Conservation (phyloP, 1,140 invertebrate genomes). For the Idris sp. region DNA sequence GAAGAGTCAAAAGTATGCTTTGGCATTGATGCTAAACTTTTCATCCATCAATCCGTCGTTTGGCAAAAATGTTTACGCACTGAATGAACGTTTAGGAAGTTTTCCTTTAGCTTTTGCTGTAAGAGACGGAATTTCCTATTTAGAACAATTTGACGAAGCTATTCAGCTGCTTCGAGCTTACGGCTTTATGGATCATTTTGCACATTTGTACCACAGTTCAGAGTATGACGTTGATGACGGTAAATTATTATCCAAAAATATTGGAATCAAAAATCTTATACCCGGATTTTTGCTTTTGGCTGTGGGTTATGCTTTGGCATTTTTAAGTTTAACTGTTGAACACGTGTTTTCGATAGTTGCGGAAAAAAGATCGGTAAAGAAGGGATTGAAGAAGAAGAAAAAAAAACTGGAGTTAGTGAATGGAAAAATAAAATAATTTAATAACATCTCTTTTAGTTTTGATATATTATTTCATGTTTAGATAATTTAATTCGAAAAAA, state of each 20-base stretch:
- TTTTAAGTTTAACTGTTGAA: slow-evolving; percentile 18
- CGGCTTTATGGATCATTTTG: slow-evolving; percentile 63
- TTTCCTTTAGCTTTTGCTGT: slow-evolving; percentile 68
- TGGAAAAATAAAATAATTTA: no score
- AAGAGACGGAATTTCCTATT: slow-evolving; percentile 65
- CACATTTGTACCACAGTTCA: slow-evolving; percentile 5
- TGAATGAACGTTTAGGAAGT: slow-evolving; percentile 65
- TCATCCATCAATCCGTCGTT: slow-evolving; percentile 43
- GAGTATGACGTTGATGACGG: slow-evolving; percentile 9
- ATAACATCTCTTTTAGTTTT: no score
- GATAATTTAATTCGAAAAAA: no score
- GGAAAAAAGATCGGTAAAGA: slow-evolving; percentile 3
- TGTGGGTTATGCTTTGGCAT: slow-evolving; percentile 61
- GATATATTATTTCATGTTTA: no score
- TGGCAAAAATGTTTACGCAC: slow-evolving; percentile 49
- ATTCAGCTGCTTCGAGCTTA: slow-evolving; percentile 50
- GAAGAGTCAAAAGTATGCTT: slow-evolving; percentile 55
- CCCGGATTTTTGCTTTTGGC: slow-evolving; percentile 68
- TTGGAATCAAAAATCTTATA: slow-evolving; percentile 61
- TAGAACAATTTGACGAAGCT: slow-evolving; percentile 55
- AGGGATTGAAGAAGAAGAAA: no score
- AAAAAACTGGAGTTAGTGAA: no score
- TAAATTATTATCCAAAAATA: background rate
- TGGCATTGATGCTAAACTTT: slow-evolving; percentile 66
- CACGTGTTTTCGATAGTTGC: background rate